Percentiles rank a stretch among this genome's conserved stretches.
Evolutionary conservation across 2,113 vertebrate genomes (phyloP).

Genomic region (Aramus guarauna): DNA sequence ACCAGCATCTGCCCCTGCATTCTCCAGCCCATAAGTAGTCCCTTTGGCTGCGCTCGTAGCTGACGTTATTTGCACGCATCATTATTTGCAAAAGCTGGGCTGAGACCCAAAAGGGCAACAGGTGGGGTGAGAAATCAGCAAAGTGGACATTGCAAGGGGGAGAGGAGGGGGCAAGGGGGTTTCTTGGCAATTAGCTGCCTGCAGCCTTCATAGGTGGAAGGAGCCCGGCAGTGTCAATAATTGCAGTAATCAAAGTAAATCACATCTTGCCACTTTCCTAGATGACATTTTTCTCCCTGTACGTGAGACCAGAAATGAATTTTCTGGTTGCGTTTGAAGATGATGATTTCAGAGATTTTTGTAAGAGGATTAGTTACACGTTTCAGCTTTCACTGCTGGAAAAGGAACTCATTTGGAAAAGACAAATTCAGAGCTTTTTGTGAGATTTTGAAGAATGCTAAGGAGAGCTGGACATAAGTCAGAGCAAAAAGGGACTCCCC

Average conservation of each 20-base stretch:
- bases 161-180: neutral
- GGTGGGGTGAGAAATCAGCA: neutral
- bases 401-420: neutral
- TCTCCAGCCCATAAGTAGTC: neutral
- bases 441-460: neutral
- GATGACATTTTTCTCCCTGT: neutral
- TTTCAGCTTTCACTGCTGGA: neutral
- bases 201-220: neutral
- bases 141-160: neutral
- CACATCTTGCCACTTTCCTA: neutral
- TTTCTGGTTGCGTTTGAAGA: neutral
- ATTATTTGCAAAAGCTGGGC: neutral
- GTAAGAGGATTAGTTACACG: neutral
- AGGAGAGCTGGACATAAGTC: neutral
- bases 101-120: neutral
- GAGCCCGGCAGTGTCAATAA: neutral
- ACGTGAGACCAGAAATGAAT: neutral
- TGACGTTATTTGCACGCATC: neutral
- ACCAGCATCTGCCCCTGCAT: neutral
- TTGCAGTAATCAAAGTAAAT: neutral
- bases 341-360: neutral
- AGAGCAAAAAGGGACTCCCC: neutral
- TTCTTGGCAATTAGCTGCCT: neutral
- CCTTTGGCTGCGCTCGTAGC: neutral
- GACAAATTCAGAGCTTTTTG: neutral